Evolutionary conservation across 2,888 invertebrate genomes (phyloP), one percentile per base, ranked within the genome.

Genomic region (Melipona bicolor): DNA sequence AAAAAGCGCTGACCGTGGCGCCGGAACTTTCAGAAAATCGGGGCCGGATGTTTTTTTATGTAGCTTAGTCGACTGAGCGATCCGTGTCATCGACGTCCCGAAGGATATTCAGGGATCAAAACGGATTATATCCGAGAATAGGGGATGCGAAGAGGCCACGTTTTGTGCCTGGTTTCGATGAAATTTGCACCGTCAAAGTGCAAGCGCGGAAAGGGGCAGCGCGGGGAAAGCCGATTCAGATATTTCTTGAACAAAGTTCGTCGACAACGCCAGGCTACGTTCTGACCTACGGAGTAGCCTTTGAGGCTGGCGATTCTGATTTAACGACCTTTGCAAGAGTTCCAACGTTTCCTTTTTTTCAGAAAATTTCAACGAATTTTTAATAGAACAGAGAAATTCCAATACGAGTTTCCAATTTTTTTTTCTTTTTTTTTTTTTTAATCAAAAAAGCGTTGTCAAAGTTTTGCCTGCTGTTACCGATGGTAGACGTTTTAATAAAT

Each of bases 91-190:
- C 79, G 64, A 84, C 77, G 75, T n/a, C 65, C 67, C 75, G 79
- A 81, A 88, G 84, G 79, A 80, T 80, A 80, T 83, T 81, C 79
- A 84, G 62, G 81, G 80, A 87, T 88, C 74, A 79, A 81, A 87
- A 81, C 77, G 84, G 81, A 88, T 88, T 87, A 88, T 79, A 87
- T 77, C 50, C 74, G 75, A 72, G 75, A 54, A 84, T 64, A 49
- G 72, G 68, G 21, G 19, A 56, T 52, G 70, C 43, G 43, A 52
- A 21, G 50, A 77, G 77, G 67, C 67, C 54, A 73, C 32, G 76
- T 80, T 32, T 65, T 65, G 24, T 68, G 50, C 21, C 36, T n/a
- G 72, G 32, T 32, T 64, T 67, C 54, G 68, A 75, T 84, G 71
- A 84, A 85, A 85, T 84, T 85, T 84, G 50, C 68, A 59, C 67